Percentiles rank a stretch among this genome's conserved stretches.
Conservation (phyloP, 2,113 vertebrate species). For the Aphyosemion australe region DNA sequence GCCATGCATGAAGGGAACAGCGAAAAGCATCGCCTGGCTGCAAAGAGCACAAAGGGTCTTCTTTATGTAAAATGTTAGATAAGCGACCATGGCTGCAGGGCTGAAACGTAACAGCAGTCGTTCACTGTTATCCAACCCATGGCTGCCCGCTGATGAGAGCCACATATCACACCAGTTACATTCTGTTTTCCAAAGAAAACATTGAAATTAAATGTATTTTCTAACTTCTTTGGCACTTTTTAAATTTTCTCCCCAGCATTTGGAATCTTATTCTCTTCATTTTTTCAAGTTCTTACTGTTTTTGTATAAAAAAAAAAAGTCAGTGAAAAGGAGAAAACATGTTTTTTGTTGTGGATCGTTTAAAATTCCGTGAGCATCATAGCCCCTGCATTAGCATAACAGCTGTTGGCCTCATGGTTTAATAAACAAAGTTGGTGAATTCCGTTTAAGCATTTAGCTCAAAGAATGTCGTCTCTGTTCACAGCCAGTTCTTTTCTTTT, state of each 20-base stretch:
- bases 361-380: too few species aligned
- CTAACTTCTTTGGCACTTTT: not conserved
- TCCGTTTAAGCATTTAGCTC: conserved; percentile 3
- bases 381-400: too few species aligned
- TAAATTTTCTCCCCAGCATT: not conserved
- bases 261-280: not conserved
- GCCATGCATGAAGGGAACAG: conserved; percentile 23
- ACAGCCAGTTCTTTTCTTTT: conserved; percentile 6
- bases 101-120: conserved; percentile 12
- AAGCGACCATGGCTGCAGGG: conserved; percentile 14
- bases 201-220: not conserved
- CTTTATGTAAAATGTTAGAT: conserved; percentile 44
- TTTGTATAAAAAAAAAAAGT: too few species aligned
- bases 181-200: too few species aligned
- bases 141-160: conserved; percentile 23
- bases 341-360: too few species aligned
- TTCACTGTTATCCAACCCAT: conserved; percentile 27
- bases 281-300: too few species aligned
- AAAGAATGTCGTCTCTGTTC: not conserved
- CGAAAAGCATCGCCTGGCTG: conserved; percentile 11
- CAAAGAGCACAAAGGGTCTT: conserved; percentile 18
- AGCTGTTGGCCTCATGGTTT: too few species aligned
- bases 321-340: too few species aligned
- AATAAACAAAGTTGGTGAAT: too few species aligned
- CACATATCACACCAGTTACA: not conserved